phyloP scores from a whole-genome alignment of 2,888 invertebrate species.

The Lepidocyrtinus sp. region DNA sequence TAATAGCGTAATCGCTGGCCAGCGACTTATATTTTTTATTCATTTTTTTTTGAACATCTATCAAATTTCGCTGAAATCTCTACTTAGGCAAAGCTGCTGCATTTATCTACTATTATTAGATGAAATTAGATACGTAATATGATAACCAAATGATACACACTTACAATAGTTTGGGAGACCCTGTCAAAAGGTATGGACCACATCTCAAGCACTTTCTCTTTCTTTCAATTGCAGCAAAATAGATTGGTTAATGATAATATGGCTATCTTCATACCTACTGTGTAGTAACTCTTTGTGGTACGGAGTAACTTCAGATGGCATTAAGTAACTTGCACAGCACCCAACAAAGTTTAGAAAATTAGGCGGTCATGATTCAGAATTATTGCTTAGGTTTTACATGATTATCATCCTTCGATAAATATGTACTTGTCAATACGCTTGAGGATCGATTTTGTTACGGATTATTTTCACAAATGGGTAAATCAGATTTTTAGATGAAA shows the following conservation, averaged over 20 bases:
- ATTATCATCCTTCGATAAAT: no score
- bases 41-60: no score
- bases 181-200: constrained; percentile 39
- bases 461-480: no score
- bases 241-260: neutral
- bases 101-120: neutral
- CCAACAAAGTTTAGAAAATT: neutral
- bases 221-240: constrained; percentile 33
- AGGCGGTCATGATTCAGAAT: neutral
- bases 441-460: no score
- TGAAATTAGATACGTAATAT: neutral
- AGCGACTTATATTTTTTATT: neutral
- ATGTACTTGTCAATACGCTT: neutral
- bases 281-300: neutral
- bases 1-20: neutral
- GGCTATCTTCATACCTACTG: neutral
- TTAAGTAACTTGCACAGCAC: neutral
- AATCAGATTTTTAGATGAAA: no score
- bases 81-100: no score
- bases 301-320: neutral
- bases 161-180: constrained; percentile 11
- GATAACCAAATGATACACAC: neutral
- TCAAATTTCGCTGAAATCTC: neutral
- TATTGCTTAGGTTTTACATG: neutral
- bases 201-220: constrained; percentile 39